Conservation (phyloP, 2,888 invertebrate genomes). For the Slavum lentiscoides region DNA sequence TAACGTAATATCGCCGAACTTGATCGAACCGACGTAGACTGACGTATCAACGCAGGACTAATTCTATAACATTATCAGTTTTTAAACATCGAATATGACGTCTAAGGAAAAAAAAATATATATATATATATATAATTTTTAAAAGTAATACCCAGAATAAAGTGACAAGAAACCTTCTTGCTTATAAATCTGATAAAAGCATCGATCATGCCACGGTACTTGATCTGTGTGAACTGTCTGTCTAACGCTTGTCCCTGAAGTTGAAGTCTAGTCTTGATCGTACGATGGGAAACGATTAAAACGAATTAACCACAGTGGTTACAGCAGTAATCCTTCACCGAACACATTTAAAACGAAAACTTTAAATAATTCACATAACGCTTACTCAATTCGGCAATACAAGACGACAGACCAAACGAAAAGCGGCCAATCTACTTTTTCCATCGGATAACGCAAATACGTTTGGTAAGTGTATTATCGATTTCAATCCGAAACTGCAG, state of each 20-base stretch:
- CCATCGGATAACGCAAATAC: constrained; percentile 64
- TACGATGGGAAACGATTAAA: constrained; percentile 92
- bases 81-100: too few species aligned
- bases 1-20: constrained; percentile 93
- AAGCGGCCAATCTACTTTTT: constrained; percentile 85
- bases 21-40: constrained; percentile 93
- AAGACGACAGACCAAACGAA: constrained; percentile 92
- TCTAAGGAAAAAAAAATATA: too few species aligned
- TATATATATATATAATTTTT: too few species aligned
- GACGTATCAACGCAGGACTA: constrained; percentile 87
- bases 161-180: constrained; percentile 85
- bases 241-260: constrained; percentile 89
- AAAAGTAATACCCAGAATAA: constrained; percentile 74
- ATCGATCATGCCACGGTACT: constrained; percentile 90
- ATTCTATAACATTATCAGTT: constrained; percentile 66
- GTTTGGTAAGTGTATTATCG: too few species aligned
- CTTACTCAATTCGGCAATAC: constrained; percentile 90
- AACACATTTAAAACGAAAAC: neutral
- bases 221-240: constrained; percentile 72
- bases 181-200: constrained; percentile 79
- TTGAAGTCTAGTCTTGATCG: constrained; percentile 91
- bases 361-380: neutral
- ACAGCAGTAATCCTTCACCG: neutral
- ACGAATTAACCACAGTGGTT: too few species aligned
- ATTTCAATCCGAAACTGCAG: too few species aligned